Evolutionary conservation across 2,888 invertebrate species (phyloP), one percentile per base, ranked within the genome.

Genomic region (Meiosimyza platycephala): DNA sequence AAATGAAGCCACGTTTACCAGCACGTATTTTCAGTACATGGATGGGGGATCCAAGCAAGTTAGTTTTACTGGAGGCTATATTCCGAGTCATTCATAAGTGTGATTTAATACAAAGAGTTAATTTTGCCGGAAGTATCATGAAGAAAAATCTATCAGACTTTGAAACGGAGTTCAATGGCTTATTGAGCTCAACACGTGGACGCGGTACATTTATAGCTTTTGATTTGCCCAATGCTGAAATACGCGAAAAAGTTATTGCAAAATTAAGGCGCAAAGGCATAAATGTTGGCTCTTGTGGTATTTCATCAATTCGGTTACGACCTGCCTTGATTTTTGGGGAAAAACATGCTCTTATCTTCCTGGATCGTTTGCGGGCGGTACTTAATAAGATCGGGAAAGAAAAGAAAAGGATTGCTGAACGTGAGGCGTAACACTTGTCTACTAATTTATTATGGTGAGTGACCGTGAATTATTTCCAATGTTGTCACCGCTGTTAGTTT

Each of bases 1-100:
- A 94, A 76, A 91, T 94, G 82, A 91, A 94, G 78, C 92, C 94
- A 11, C 88, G 90, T 16, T 91, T 93, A 66, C 87, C 94, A 0
- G 96, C 93, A 85, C 90, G 98, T 73, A 93, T 98, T 75, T 97
- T 97, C 88, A 98, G 98, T 88, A 98, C 98, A 0, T 98, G 98
- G 98, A 94, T 97, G 93, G 98, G 98, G 12, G 98, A 98, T 86
- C 97, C 98, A 3, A 92, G 95, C 73, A 98, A 97, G 87, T 83
- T 98, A 70, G 88, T 97, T 52, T 88, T 98, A 16, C 88, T 98
- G 68, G 94, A 96, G 82, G 91, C 90, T 69, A 91, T 96, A 9
- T 79, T 97, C 64, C 90, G 93, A 63, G 93, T 95, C 0, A 93
- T 98, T 15, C 90, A 92, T 81, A 88, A 90, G 51, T 92, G 97